A percentile compares a stretch with the other conserved stretches of the same genome.
phyloP scores from a whole-genome alignment of 2,113 vertebrate species.

The Pituophis catenifer region DNA sequence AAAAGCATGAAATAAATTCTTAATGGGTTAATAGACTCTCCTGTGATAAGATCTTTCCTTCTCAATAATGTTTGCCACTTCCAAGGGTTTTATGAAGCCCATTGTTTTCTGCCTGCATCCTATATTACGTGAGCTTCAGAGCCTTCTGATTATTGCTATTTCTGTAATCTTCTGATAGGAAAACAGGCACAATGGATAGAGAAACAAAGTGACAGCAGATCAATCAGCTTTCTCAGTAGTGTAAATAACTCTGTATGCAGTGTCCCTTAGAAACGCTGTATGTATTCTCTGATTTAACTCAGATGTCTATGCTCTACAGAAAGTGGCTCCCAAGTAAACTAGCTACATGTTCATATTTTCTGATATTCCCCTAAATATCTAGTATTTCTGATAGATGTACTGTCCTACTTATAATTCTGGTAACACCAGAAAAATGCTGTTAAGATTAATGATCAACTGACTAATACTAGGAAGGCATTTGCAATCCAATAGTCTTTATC shows the following conservation, averaged over 20 bases:
- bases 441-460: slow-evolving; percentile 46
- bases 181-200: background rate
- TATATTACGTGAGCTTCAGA: background rate
- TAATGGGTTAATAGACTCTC: background rate
- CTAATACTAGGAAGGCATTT: slow-evolving; percentile 51
- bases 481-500: slow-evolving; percentile 47
- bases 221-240: background rate
- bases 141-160: background rate
- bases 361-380: background rate
- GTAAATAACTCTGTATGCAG: background rate
- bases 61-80: background rate
- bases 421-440: slow-evolving; percentile 13
- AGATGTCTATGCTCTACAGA: background rate
- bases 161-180: background rate
- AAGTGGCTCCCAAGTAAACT: slow-evolving; percentile 23
- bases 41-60: background rate
- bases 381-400: background rate
- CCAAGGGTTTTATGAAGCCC: background rate
- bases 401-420: slow-evolving; percentile 36
- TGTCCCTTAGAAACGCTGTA: background rate
- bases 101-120: background rate
- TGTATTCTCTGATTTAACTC: background rate
- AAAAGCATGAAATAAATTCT: background rate
- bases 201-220: background rate
- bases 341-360: background rate